Percentiles rank a stretch among this genome's conserved stretches.
phyloP scores from a whole-genome alignment of 1,140 invertebrate species.

The Drosophila rufa region DNA sequence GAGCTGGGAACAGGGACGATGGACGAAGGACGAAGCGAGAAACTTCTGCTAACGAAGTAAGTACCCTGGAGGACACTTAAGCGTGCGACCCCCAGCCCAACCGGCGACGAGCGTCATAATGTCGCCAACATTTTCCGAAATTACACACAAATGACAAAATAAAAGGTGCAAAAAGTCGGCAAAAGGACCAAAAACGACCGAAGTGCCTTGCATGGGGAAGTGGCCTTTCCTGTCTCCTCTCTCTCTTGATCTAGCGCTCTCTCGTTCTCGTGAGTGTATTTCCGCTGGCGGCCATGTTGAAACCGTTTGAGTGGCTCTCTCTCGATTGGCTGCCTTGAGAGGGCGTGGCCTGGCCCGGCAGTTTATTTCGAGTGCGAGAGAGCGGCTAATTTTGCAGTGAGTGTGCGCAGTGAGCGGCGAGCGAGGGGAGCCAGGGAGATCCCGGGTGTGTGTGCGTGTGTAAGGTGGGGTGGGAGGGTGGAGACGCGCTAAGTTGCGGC shows the following conservation, averaged over 20 bases:
- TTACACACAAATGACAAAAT: conserved; percentile 82
- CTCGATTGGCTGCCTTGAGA: conserved; percentile 55
- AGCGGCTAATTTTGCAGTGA: not conserved
- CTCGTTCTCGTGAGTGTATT: conserved; percentile 29
- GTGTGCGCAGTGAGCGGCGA: conserved; percentile 41
- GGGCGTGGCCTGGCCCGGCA: conserved; percentile 49
- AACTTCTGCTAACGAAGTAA: conserved; percentile 84
- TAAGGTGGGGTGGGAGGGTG: conserved; percentile 1
- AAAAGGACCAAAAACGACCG: conserved; percentile 50
- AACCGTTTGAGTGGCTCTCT: conserved; percentile 48
- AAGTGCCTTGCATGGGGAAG: conserved; percentile 32
- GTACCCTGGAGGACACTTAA: conserved; percentile 85
- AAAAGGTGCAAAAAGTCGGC: conserved; percentile 79
- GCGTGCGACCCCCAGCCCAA: conserved; percentile 71
- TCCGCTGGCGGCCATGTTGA: conserved; percentile 76
- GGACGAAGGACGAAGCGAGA: conserved; percentile 37
- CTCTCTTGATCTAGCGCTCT: not conserved
- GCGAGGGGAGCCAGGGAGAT: conserved; percentile 2
- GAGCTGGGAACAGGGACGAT: conserved; percentile 43
- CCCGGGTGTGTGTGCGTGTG: not conserved
- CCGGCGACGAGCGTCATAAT: conserved; percentile 65
- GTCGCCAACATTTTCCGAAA: conserved; percentile 82
- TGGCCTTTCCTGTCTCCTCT: conserved; percentile 2
- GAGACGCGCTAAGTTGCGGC: conserved; percentile 48
- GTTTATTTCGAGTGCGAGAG: conserved; percentile 30